Percentiles rank a stretch among this genome's conserved stretches.
These are phyloP conservation scores for Muntiacus reevesi DNA, from an alignment of 2,113 vertebrate genomes.

Conservation along the genomic window DNA sequence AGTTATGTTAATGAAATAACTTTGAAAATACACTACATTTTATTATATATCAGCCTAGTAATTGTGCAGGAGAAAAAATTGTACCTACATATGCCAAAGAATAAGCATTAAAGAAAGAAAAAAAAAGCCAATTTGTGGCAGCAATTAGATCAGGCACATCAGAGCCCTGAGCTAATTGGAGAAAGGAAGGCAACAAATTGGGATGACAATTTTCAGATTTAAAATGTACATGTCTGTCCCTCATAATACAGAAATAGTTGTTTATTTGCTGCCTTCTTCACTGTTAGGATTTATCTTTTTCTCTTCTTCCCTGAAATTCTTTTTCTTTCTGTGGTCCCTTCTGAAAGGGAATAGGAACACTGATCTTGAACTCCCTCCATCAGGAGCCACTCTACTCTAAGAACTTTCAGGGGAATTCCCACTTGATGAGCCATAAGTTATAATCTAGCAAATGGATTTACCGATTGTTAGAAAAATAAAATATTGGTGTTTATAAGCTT, in stretches of 20 bases:
- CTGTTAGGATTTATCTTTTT: neutral
- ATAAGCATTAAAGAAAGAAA: neutral
- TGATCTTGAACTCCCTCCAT: neutral
- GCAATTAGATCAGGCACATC: neutral
- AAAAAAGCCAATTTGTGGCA: neutral
- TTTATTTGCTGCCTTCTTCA: neutral
- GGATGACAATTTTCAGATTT: neutral
- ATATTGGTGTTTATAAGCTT: neutral
- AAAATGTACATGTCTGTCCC: neutral
- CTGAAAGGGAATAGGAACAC: neutral
- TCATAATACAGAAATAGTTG: neutral
- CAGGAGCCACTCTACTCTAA: neutral
- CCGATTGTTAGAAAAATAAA: neutral
- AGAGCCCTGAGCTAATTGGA: neutral
- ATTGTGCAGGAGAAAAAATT: neutral
- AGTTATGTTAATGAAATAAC: neutral
- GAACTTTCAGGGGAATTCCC: neutral
- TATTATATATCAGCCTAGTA: neutral
- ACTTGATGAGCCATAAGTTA: neutral
- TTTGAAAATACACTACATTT: neutral
- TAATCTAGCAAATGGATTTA: slow-evolving; percentile 22
- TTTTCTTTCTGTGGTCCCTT: neutral
- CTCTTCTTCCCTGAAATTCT: neutral
- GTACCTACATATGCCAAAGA: neutral
- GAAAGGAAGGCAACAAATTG: neutral